Evolutionary conservation across 2,888 invertebrate genomes (phyloP), one percentile per base, ranked within the genome.

Genomic region (Ligdia adustata): DNA sequence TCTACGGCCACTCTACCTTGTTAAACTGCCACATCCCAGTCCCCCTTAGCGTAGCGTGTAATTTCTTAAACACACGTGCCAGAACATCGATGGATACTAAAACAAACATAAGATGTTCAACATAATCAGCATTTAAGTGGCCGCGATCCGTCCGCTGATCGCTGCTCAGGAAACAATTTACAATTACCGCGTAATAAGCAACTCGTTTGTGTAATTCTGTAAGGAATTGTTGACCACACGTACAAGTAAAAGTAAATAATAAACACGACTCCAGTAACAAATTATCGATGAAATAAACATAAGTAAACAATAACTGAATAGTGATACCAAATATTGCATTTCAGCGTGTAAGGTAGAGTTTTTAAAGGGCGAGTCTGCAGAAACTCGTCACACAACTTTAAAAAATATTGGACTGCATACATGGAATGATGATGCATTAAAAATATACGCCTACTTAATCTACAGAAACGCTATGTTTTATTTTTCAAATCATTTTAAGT

Each of bases 61-160:
- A 79, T 78, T 75, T 66, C 62, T 68, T 72, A 71, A 73, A 68
- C 63, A 69, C 57, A 64, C 72, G 66, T 57, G 57, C 52, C 41
- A 22, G 37, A 41, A 48, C 64, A 69, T 67, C 59, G 69, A 69
- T 56, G 66, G 69, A 69, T 57, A 65, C 64, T 64, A 70, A 77
- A 80, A 75, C 78, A 81, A 79, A 81, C 67, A 78, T 54, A 16
- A 42, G 55, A 54, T 58, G 52, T 62, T 56, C 49, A 43, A 48
- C 39, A 45, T 52, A 50, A 62, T 49, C 49, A 52, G 35, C 48
- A 51, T n/a, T n/a, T 49, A 44, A 47, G 28, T 43, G 33, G 6
- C 22, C n/a, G n/a, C 4, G 2, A 22, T 1, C 3, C 5, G 16
- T 16, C n/a, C 32, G 29, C 13, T 11, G 29, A 56, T 59, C 38